Conservation (phyloP, 37 sponge, comb jelly and placozoan genomes). For the Chondrilla cf. caribensis region DNA sequence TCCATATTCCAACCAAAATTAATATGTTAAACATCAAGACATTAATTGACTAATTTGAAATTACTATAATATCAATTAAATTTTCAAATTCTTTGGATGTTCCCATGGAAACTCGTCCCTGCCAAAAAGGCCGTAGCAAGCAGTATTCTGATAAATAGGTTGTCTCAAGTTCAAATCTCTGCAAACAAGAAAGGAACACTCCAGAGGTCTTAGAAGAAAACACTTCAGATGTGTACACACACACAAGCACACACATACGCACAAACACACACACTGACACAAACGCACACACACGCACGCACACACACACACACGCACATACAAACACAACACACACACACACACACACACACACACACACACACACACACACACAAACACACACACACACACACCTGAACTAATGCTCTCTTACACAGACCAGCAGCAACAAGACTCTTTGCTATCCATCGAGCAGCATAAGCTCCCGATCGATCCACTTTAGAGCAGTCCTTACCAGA, state of each 20-base stretch:
- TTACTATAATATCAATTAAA: background rate
- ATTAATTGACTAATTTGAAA: background rate
- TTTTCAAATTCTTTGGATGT: conserved; percentile 66
- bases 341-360: too few relatives aligned
- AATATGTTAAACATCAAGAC: background rate
- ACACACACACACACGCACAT: too few relatives aligned
- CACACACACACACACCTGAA: conserved; percentile 66
- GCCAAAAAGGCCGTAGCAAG: conserved; percentile 97
- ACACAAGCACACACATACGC: too few relatives aligned
- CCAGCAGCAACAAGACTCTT: conserved; percentile 93
- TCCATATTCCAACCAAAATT: too few relatives aligned
- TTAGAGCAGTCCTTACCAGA: conserved; percentile 98
- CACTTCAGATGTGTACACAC: too few relatives aligned
- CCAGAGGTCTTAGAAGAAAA: too few relatives aligned
- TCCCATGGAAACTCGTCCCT: conserved; percentile 92
- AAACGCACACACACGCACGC: too few relatives aligned
- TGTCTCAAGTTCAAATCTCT: conserved; percentile 80
- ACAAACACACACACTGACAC: too few relatives aligned
- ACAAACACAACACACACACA: background rate
- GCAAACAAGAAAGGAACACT: background rate
- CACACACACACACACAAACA: too few relatives aligned
- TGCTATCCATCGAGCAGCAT: conserved; percentile 97
- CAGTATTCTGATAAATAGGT: conserved; percentile 81
- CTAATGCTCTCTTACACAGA: conserved; percentile 79
- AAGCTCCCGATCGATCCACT: conserved; percentile 94